Conservation (phyloP, 2,113 vertebrate genomes). For the Cairina moschata region DNA sequence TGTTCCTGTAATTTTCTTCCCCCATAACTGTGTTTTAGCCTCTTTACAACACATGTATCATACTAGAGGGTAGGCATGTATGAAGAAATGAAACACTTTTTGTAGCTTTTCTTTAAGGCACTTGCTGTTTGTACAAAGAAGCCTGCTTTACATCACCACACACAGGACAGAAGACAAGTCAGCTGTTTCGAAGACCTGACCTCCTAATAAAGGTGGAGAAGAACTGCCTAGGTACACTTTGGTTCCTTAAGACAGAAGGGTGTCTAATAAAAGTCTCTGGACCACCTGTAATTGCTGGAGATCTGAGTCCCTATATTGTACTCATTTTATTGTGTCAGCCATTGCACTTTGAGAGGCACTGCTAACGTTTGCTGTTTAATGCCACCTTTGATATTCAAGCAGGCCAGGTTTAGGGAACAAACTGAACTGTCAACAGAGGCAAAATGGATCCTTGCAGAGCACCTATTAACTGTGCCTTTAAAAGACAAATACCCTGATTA, state of each 20-base stretch:
- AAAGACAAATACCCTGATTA: not conserved
- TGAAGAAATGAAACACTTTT: not conserved
- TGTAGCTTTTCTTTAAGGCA: conserved; percentile 17
- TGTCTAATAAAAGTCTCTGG: not conserved
- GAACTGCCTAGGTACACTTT: not conserved
- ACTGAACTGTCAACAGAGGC: not conserved
- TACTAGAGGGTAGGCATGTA: not conserved
- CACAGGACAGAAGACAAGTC: not conserved
- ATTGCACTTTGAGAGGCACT: not conserved
- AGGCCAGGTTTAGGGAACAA: not conserved
- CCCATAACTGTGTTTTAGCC: not conserved
- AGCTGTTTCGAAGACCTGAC: not conserved
- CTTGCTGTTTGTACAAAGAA: fast-evolving
- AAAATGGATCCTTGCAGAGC: not conserved
- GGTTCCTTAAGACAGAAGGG: not conserved
- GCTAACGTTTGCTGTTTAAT: not conserved
- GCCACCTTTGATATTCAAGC: not conserved
- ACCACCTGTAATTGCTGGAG: not conserved
- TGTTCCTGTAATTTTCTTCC: not conserved
- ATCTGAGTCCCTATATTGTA: not conserved
- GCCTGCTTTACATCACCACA: not conserved
- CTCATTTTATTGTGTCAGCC: not conserved
- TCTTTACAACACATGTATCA: not conserved
- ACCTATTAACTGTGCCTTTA: not conserved
- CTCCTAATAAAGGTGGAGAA: not conserved